Evolutionary conservation across 2,888 invertebrate genomes (phyloP).

Genomic region (Gortyna flavago): DNA sequence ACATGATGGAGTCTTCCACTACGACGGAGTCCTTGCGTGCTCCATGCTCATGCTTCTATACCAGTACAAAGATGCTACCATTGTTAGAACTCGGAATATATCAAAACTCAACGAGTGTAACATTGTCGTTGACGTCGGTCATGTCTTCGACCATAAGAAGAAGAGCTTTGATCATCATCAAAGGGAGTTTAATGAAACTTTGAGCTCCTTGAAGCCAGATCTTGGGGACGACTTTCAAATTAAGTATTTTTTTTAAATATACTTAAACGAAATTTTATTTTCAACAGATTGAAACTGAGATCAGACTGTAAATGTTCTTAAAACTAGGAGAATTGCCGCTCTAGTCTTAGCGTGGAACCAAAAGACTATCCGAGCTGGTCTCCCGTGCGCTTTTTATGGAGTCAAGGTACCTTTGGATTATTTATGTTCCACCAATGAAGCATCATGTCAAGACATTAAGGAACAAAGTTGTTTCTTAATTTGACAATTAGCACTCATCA

Average conservation of each 20-base stretch:
- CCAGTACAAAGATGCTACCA: neutral
- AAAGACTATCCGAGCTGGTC: conserved; percentile 78
- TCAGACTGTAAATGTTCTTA: too few relatives aligned
- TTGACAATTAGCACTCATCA: too few relatives aligned
- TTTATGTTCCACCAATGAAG: neutral
- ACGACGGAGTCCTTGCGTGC: conserved; percentile 3
- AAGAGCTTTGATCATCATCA: conserved; percentile 16
- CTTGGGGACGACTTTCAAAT: neutral
- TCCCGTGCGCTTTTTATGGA: conserved; percentile 70
- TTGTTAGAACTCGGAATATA: conserved; percentile 6
- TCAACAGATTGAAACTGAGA: too few relatives aligned
- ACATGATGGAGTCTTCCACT: conserved; percentile 5
- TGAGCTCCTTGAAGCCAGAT: conserved; percentile 11
- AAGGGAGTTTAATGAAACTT: conserved; percentile 7
- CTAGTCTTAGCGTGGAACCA: conserved; percentile 77
- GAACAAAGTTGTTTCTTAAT: too few relatives aligned
- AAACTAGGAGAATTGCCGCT: too few relatives aligned
- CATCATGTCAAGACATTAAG: neutral
- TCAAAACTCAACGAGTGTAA: neutral
- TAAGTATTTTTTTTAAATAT: conserved; percentile 8
- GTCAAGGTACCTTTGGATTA: conserved; percentile 75
- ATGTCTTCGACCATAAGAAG: conserved; percentile 1
- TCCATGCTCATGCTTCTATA: conserved; percentile 3
- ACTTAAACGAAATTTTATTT: too few relatives aligned
- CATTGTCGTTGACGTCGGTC: conserved; percentile 6